Percentiles rank a stretch among this genome's conserved stretches.
phyloP scores from a whole-genome alignment of 2,888 invertebrate genomes.

The Caenorhabditis virilis region DNA sequence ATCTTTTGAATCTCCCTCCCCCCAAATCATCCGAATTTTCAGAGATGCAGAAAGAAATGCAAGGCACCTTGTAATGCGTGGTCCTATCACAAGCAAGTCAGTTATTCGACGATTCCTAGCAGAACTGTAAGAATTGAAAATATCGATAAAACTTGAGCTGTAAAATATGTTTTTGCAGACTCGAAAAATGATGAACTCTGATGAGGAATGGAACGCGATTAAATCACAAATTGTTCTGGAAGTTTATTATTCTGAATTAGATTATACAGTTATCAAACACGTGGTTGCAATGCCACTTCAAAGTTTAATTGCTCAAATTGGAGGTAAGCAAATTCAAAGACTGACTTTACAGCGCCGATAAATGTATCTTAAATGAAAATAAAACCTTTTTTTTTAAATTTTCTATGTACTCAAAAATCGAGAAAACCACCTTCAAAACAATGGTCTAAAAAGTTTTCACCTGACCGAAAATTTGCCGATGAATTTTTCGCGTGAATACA shows the following conservation, averaged over 20 bases:
- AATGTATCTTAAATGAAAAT: too few species aligned
- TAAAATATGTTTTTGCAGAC: not conserved
- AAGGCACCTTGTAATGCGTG: constrained; percentile 61
- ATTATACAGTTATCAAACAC: constrained; percentile 63
- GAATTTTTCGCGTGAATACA: too few species aligned
- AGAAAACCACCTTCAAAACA: too few species aligned
- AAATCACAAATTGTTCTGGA: constrained; percentile 53
- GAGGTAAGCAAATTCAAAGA: too few species aligned
- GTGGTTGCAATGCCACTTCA: constrained; percentile 57
- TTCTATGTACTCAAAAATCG: too few species aligned
- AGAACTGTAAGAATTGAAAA: constrained; percentile 34
- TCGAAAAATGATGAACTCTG: constrained; percentile 3
- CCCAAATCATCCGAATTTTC: constrained; percentile 3
- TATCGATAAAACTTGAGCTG: not conserved
- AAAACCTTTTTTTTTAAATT: too few species aligned
- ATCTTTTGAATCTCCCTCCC: not conserved
- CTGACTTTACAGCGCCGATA: too few species aligned
- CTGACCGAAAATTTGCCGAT: too few species aligned
- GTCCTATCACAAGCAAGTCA: constrained; percentile 58
- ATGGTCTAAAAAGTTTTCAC: too few species aligned
- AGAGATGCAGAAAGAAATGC: constrained; percentile 55
- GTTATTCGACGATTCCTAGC: constrained; percentile 60
- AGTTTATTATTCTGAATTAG: constrained; percentile 49
- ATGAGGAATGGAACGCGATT: constrained; percentile 43
- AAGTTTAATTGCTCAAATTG: constrained; percentile 62